Evolutionary conservation across 2,797 vertebrate species (phyloP), one percentile per base, ranked within the genome.

Genomic region (Enteromius viviparus): DNA sequence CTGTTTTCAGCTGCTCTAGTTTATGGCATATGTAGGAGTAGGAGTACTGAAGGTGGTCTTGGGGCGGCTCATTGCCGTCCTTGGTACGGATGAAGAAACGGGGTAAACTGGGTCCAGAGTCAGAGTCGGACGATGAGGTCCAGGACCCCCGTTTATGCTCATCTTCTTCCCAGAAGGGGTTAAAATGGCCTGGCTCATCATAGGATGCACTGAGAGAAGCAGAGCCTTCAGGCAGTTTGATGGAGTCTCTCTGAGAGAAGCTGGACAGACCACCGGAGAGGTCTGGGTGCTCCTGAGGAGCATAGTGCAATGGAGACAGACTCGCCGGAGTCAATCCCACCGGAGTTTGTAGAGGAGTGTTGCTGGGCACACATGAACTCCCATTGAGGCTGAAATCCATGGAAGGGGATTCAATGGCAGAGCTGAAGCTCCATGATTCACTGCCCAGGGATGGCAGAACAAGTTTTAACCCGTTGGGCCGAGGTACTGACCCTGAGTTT

Each of bases 401-500:
- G 74, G 95, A 92, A 87, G 97, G 96, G 64, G 97, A 97, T 1
- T 97, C 94, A 23, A 96, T 90, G 0, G 96, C 94, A 80, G 94
- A 95, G 84, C 85, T 94, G 26, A 96, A 89, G 29, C 91, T 91
- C 75, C 95, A 96, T 80, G 95, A 94, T 68, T 93, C 90, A 37
- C 96, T 96, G 81, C 93, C 93, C 83, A 95, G 89, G 5, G 93
- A 93, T 76, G 95, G 92, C 51, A 98, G 92, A 62, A 91, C 95
- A 86, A 99, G 92, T 87, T 96, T 98, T 78, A 99, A 94, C 49
- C 97, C 96, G 51, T 97, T 98, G 71, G 97, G 94, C 89, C 95
- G 96, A 34, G 95, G 96, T 3, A 95, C 88, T 0, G 94, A 94
- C 42, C 93, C 91, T 86, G 93, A 93, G 90, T 84, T 94, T 85